These are phyloP conservation scores for Fragum sueziense DNA, from an alignment of 2,888 invertebrate genomes.

Conservation along the genomic window DNA sequence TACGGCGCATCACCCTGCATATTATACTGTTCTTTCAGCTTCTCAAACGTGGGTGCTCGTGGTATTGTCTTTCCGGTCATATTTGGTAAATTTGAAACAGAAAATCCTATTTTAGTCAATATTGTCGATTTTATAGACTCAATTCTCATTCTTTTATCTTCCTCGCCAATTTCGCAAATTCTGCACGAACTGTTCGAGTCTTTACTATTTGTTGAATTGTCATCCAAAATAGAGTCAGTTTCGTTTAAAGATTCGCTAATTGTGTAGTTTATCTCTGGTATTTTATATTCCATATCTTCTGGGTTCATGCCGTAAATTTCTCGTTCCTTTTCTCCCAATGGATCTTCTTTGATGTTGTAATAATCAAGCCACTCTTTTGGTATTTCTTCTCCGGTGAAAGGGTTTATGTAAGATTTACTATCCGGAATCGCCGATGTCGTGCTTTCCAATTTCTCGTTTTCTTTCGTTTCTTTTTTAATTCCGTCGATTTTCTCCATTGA, in stretches of 20 bases:
- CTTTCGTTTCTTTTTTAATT: constrained; percentile 7
- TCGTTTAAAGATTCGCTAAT: neutral
- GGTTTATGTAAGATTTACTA: neutral
- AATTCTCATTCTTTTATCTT: constrained; percentile 58
- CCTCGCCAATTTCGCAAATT: constrained; percentile 59
- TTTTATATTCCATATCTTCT: neutral
- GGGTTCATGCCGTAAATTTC: constrained; percentile 14
- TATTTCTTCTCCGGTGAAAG: constrained; percentile 41
- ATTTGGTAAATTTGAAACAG: constrained; percentile 65
- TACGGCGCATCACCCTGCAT: constrained; percentile 69
- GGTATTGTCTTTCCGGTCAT: constrained; percentile 69
- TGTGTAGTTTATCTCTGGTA: constrained; percentile 1
- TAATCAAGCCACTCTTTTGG: constrained; percentile 47
- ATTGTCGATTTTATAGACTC: constrained; percentile 62
- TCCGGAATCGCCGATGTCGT: neutral
- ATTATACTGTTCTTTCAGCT: constrained; percentile 65
- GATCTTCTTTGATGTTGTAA: constrained; percentile 46
- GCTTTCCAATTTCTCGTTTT: neutral
- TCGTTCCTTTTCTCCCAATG: constrained; percentile 28
- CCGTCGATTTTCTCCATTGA: constrained; percentile 38
- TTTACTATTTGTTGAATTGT: constrained; percentile 2
- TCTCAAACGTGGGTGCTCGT: constrained; percentile 66
- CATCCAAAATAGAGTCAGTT: neutral
- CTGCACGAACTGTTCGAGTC: constrained; percentile 33
- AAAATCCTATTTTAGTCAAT: constrained; percentile 66